Conservation (phyloP, 2,888 invertebrate genomes). For the Cryptophagus acutangulus region DNA sequence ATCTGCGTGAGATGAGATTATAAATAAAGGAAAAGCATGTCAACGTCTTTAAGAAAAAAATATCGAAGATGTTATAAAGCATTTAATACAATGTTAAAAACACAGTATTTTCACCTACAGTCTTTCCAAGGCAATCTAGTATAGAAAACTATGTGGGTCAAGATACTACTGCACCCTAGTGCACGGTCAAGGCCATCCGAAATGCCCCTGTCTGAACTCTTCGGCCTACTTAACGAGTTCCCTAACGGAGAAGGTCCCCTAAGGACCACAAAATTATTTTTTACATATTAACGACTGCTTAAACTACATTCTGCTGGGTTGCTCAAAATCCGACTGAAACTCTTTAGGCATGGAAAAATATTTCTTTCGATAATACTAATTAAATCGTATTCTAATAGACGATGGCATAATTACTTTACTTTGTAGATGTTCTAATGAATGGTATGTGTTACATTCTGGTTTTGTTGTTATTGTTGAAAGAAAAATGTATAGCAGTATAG, state of each 20-base stretch:
- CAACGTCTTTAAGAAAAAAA: too few relatives aligned
- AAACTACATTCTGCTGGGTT: slow-evolving; percentile 1
- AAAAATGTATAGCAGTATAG: background rate
- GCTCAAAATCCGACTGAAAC: background rate
- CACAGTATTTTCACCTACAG: background rate
- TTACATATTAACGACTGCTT: background rate
- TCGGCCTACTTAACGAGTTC: slow-evolving; percentile 10
- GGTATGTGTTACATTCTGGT: too few relatives aligned
- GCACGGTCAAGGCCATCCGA: slow-evolving; percentile 26
- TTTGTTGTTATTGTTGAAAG: background rate
- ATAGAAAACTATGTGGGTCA: slow-evolving; percentile 19
- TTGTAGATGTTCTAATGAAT: too few relatives aligned
- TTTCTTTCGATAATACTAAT: too few relatives aligned
- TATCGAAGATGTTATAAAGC: too few relatives aligned
- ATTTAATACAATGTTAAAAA: too few relatives aligned
- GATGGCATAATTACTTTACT: too few relatives aligned
- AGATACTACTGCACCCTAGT: slow-evolving; percentile 21
- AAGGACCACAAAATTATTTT: slow-evolving; percentile 4
- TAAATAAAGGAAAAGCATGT: too few relatives aligned
- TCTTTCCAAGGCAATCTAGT: slow-evolving; percentile 2
- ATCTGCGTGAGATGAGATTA: too few relatives aligned
- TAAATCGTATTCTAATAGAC: too few relatives aligned
- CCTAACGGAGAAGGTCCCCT: slow-evolving; percentile 6
- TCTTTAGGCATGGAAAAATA: too few relatives aligned
- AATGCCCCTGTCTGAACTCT: slow-evolving; percentile 12